These are phyloP conservation scores for Melanchra persicariae DNA, from an alignment of 2,888 invertebrate species.

Conservation along the genomic window DNA sequence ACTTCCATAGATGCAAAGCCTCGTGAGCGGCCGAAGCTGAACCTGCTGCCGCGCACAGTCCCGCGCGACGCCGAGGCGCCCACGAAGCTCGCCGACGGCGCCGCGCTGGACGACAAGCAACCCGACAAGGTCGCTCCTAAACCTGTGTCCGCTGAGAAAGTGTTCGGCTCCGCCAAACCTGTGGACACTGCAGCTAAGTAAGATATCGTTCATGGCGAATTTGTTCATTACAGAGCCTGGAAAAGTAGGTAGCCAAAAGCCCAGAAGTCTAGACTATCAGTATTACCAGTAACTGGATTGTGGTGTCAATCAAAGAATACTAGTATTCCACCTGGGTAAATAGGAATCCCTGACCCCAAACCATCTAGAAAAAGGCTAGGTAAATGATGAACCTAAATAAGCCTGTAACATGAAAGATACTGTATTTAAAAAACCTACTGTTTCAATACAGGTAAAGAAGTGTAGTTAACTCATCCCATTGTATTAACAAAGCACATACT, in stretches of 20 bases:
- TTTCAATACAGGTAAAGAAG: background rate
- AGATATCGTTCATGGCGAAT: conserved; percentile 57
- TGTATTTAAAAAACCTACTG: background rate
- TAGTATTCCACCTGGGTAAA: no score
- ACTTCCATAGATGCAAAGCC: conserved; percentile 85
- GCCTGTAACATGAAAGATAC: no score
- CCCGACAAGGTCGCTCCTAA: conserved; percentile 82
- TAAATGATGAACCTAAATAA: no score
- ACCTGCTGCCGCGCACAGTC: conserved; percentile 95
- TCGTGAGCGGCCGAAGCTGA: conserved; percentile 94
- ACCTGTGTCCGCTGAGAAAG: conserved; percentile 92
- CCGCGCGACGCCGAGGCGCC: conserved; percentile 91
- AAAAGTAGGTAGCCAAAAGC: background rate
- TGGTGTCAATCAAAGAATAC: no score
- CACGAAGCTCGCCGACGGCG: conserved; percentile 81
- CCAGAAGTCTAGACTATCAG: no score
- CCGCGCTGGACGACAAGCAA: conserved; percentile 66
- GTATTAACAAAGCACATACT: background rate
- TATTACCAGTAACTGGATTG: background rate
- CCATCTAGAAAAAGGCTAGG: no score
- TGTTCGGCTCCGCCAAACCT: conserved; percentile 98
- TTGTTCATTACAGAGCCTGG: background rate
- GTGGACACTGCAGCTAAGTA: conserved; percentile 97
- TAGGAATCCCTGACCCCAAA: background rate
- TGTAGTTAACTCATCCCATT: background rate